phyloP scores from a whole-genome alignment of 2,888 invertebrate genomes.

The Tiliacea aurago region DNA sequence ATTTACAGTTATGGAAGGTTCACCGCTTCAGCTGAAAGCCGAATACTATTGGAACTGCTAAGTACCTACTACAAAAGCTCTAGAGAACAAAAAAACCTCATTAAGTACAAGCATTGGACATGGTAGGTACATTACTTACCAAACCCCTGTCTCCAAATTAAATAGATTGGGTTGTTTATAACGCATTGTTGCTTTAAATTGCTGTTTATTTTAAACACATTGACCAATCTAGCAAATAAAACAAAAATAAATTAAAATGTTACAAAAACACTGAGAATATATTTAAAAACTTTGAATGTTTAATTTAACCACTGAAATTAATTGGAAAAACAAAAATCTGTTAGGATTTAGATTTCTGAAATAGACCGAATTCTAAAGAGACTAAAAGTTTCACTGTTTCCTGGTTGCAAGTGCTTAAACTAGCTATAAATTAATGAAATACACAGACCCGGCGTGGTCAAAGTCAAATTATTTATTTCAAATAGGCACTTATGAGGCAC shows the following conservation, averaged over 20 bases:
- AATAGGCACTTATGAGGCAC: too few relatives aligned
- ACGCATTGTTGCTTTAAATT: constrained; percentile 39
- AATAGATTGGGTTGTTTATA: constrained; percentile 18
- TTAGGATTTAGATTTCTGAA: neutral
- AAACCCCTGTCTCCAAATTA: constrained; percentile 20
- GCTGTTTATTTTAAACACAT: constrained; percentile 33
- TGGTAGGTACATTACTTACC: constrained; percentile 26
- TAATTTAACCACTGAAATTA: neutral
- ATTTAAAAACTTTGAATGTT: constrained; percentile 24
- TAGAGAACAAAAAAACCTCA: constrained; percentile 30
- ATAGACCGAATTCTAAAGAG: neutral
- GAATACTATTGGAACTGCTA: neutral
- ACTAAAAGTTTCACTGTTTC: neutral
- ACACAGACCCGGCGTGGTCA: too few relatives aligned
- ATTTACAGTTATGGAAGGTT: neutral
- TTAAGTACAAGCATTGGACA: constrained; percentile 29
- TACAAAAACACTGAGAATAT: constrained; percentile 1
- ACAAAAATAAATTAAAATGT: constrained; percentile 6
- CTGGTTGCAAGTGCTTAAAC: neutral
- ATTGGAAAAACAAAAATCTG: neutral
- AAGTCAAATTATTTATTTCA: too few relatives aligned
- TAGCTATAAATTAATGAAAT: too few relatives aligned
- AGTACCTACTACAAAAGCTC: neutral
- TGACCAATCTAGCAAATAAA: constrained; percentile 6
- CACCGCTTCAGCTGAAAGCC: neutral